phyloP scores from a whole-genome alignment of 2,888 invertebrate species.

The Drepanosiphum platanoidis region DNA sequence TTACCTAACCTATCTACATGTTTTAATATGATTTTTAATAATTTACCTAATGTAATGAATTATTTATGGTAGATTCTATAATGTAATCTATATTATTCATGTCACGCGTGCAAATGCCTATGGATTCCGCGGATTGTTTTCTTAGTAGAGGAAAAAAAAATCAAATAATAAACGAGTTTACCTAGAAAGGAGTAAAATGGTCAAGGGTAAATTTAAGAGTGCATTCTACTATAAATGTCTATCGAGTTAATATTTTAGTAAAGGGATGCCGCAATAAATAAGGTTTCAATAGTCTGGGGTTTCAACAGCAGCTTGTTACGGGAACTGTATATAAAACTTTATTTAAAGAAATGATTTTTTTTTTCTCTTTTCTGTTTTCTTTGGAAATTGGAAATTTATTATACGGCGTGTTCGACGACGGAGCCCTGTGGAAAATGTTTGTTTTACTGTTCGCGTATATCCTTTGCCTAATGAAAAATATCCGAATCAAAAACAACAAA shows the following conservation, averaged over 20 bases:
- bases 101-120: background rate
- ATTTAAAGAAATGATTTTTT: background rate
- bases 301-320: background rate
- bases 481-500: too few relatives aligned
- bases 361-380: too few relatives aligned
- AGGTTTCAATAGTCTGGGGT: background rate
- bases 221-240: background rate
- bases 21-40: too few relatives aligned
- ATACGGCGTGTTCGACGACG: too few relatives aligned
- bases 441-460: too few relatives aligned
- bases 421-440: too few relatives aligned
- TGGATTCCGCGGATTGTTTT: too few relatives aligned
- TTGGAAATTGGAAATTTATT: background rate
- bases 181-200: background rate
- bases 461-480: too few relatives aligned
- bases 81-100: background rate
- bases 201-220: background rate
- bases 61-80: too few relatives aligned
- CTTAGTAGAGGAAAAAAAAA: too few relatives aligned
- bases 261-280: background rate
- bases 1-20: too few relatives aligned
- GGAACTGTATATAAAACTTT: background rate
- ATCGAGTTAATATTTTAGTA: constrained; percentile 18
- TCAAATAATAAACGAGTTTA: background rate
- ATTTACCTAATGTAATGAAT: too few relatives aligned